These are phyloP conservation scores for Acomys russatus DNA, from an alignment of 2,797 vertebrate genomes.

Conservation along the genomic window DNA sequence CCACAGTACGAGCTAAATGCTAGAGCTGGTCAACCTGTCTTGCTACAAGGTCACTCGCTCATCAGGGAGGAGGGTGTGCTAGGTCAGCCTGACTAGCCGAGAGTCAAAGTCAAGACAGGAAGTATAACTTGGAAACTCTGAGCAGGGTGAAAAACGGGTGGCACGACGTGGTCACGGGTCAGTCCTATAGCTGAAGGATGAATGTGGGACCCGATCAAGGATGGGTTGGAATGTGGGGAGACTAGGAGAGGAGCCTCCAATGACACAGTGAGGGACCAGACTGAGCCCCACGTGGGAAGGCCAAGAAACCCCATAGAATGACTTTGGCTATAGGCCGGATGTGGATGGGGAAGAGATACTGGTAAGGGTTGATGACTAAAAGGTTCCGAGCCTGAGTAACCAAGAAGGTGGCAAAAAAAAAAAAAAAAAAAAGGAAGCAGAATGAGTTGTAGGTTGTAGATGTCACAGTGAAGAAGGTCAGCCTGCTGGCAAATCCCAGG, in stretches of 20 bases:
- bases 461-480: not conserved
- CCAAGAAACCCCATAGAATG: not conserved
- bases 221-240: not conserved
- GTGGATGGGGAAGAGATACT: not conserved
- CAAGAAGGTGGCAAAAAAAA: not conserved
- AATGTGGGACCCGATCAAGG: not conserved
- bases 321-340: not conserved
- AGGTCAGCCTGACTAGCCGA: not conserved
- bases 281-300: not conserved
- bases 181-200: not conserved
- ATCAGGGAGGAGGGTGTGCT: not conserved
- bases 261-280: not conserved
- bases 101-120: not conserved
- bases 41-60: not conserved
- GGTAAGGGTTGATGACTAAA: not conserved
- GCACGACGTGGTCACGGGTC: not conserved
- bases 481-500: not conserved
- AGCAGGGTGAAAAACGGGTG: not conserved
- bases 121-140: not conserved
- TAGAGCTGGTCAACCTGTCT: not conserved
- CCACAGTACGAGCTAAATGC: not conserved
- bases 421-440: not conserved
- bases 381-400: not conserved
- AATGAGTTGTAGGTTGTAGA: not conserved
- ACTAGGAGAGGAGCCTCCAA: fast-evolving